Conservation (phyloP, 2,113 vertebrate species). For the Anoplopoma fimbria region DNA sequence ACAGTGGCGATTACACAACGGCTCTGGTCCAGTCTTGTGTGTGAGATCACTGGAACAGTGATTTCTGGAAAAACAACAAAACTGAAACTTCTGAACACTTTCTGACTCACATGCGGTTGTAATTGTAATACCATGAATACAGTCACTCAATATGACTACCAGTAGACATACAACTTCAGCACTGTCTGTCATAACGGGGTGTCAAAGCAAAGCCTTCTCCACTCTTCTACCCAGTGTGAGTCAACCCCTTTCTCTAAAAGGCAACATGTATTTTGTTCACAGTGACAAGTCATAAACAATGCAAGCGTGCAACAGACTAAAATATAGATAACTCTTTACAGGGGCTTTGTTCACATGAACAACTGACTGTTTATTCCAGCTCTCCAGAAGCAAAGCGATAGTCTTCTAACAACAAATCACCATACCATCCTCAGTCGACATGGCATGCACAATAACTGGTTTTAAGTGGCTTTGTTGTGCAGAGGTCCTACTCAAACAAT, state of each 20-base stretch:
- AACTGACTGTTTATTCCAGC: conserved; percentile 70
- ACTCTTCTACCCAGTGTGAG: conserved; percentile 12
- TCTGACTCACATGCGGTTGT: conserved; percentile 29
- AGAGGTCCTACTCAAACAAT: conserved; percentile 1
- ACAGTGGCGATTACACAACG: conserved; percentile 64
- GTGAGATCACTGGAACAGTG: conserved; percentile 36
- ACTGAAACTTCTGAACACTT: conserved; percentile 31
- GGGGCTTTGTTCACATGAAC: conserved; percentile 65
- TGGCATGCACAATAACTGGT: background rate
- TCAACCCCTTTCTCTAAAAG: conserved; percentile 53
- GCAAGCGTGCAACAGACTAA: conserved; percentile 53
- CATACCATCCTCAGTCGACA: background rate
- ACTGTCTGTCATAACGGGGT: conserved; percentile 4
- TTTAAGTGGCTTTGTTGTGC: conserved; percentile 25
- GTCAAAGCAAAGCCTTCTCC: conserved; percentile 23
- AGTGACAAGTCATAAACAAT: conserved; percentile 50
- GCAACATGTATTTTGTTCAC: conserved; percentile 50
- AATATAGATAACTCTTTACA: conserved; percentile 60
- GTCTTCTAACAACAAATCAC: conserved; percentile 25
- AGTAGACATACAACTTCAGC: conserved; percentile 14
- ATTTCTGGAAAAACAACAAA: conserved; percentile 41
- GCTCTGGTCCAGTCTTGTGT: conserved; percentile 34
- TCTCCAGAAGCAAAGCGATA: conserved; percentile 45
- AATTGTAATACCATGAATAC: conserved; percentile 17
- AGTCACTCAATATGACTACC: background rate